phyloP scores from a whole-genome alignment of 2,797 vertebrate genomes.

The Brachyrhaphis roseni region DNA sequence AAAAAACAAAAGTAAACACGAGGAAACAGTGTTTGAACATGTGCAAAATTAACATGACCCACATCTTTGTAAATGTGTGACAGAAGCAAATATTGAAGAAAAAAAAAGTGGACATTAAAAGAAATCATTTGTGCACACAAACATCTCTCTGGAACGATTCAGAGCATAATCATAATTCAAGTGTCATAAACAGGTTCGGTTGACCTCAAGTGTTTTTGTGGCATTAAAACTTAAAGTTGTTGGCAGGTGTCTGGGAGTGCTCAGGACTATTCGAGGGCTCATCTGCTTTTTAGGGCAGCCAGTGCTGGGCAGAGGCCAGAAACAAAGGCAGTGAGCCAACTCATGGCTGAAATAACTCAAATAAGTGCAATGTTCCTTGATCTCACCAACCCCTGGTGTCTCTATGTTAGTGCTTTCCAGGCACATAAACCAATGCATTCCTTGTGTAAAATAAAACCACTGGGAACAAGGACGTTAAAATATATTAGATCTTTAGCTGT shows the following conservation, averaged over 20 bases:
- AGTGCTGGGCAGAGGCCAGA: constrained; percentile 43
- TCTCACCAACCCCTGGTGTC: constrained; percentile 29
- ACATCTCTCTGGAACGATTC: constrained; percentile 20
- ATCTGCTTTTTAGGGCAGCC: constrained; percentile 38
- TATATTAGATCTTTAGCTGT: constrained; percentile 23
- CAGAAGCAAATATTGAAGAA: background rate
- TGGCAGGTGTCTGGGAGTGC: constrained; percentile 49
- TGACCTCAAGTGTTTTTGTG: constrained; percentile 39
- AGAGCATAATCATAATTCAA: constrained; percentile 1
- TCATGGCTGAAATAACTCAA: constrained; percentile 54
- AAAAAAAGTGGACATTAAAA: background rate
- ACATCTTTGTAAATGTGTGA: background rate
- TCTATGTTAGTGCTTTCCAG: constrained; percentile 16
- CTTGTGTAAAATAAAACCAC: constrained; percentile 5
- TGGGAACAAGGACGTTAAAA: constrained; percentile 28
- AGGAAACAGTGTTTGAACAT: constrained; percentile 1
- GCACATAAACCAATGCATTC: constrained; percentile 5
- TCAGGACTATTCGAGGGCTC: constrained; percentile 50
- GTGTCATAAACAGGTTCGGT: constrained; percentile 30
- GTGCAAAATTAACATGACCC: constrained; percentile 6
- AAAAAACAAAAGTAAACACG: background rate
- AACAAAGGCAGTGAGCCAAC: constrained; percentile 60
- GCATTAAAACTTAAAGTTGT: constrained; percentile 44
- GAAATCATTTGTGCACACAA: background rate
- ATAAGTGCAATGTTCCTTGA: constrained; percentile 38